A percentile compares a stretch with the other conserved stretches of the same genome.
Evolutionary conservation across 2,797 vertebrate genomes (phyloP).

Genomic region (Acridotheres tristis): DNA sequence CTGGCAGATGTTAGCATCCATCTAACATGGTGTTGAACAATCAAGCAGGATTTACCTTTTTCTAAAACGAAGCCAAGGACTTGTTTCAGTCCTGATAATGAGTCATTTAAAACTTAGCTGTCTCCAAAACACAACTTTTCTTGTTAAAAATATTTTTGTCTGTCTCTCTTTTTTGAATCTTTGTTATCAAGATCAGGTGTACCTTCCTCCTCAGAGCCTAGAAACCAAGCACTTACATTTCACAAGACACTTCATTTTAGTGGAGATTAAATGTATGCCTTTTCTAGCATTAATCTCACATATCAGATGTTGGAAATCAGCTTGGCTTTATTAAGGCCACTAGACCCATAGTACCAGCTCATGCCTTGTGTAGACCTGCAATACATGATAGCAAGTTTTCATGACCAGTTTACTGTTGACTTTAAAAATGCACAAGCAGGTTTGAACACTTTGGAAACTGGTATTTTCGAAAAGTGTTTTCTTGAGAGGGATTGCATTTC

Average conservation of each 20-base stretch:
- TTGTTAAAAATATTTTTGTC: neutral
- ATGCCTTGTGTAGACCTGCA: neutral
- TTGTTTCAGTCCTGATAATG: neutral
- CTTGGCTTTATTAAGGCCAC: neutral
- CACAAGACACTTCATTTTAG: neutral
- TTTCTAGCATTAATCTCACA: neutral
- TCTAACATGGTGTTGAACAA: rapidly evolving
- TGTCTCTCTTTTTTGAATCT: neutral
- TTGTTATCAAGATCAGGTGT: neutral
- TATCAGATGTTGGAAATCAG: neutral
- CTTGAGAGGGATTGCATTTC: neutral
- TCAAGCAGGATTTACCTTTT: neutral
- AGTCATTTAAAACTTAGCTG: neutral
- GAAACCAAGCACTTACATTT: neutral
- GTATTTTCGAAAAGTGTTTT: neutral
- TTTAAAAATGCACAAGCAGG: neutral
- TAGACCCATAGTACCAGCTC: neutral
- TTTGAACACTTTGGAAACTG: neutral
- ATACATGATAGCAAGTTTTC: neutral
- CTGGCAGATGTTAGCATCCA: neutral
- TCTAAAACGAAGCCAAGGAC: neutral
- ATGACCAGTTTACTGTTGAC: neutral
- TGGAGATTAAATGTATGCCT: neutral
- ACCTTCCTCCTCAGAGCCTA: neutral
- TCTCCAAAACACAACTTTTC: neutral